Conservation (phyloP, 2,888 invertebrate genomes). For the Argyresthia goedartella region DNA sequence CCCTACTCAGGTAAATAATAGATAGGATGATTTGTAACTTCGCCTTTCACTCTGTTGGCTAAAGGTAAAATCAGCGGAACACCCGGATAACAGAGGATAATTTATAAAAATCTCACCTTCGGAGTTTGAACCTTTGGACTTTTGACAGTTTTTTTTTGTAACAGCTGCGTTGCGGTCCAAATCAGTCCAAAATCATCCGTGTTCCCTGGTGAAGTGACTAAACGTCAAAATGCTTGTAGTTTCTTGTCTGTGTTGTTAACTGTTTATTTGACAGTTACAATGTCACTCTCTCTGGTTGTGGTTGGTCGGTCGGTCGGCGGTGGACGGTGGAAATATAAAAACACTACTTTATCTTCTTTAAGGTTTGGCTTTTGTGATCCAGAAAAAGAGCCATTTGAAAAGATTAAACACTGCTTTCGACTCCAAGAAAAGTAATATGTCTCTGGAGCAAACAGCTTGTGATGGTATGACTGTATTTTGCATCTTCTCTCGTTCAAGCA, state of each 20-base stretch:
- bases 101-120: too few relatives aligned
- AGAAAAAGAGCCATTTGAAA: too few relatives aligned
- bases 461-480: constrained; percentile 75
- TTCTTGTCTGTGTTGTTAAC: neutral
- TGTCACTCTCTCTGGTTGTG: too few relatives aligned
- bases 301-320: neutral
- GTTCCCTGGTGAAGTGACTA: neutral
- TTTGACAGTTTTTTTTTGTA: too few relatives aligned
- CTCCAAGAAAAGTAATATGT: constrained; percentile 61
- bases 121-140: neutral
- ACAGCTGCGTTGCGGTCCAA: neutral
- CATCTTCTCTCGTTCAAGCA: neutral
- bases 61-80: too few relatives aligned
- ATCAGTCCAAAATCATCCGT: neutral
- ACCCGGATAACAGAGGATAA: neutral
- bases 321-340: neutral
- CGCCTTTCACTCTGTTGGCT: too few relatives aligned
- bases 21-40: too few relatives aligned
- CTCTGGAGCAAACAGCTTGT: constrained; percentile 90
- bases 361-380: too few relatives aligned
- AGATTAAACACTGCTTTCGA: too few relatives aligned
- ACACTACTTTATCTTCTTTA: too few relatives aligned
- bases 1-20: too few relatives aligned
- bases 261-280: neutral
- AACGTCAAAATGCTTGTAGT: neutral